Percentiles rank a stretch among this genome's conserved stretches.
Conservation (phyloP, 2,888 invertebrate genomes). For the Encarsia formosa region DNA sequence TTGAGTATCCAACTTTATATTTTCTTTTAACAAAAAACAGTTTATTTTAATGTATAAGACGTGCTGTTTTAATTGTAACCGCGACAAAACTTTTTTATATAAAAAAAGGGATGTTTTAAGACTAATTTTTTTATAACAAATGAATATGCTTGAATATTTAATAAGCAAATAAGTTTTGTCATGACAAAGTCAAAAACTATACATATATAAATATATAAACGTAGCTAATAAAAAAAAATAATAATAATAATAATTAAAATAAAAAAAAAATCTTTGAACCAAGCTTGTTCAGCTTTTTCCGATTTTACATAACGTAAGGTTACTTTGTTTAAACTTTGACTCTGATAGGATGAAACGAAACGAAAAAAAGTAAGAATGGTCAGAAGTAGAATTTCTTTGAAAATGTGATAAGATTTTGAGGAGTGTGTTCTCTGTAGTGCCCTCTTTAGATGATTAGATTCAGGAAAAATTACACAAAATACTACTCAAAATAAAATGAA, state of each 20-base stretch:
- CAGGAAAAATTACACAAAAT: slow-evolving; percentile 28
- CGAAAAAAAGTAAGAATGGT: background rate
- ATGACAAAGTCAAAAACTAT: slow-evolving; percentile 12
- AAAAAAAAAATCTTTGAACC: slow-evolving; percentile 10
- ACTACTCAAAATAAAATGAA: slow-evolving; percentile 31
- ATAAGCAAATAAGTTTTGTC: slow-evolving; percentile 13
- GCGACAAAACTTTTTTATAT: too few relatives aligned
- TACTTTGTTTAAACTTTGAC: background rate
- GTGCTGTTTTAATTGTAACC: too few relatives aligned
- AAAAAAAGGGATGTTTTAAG: too few relatives aligned
- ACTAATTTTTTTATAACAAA: too few relatives aligned
- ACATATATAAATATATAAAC: slow-evolving; percentile 3
- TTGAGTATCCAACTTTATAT: too few relatives aligned
- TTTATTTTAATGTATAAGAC: too few relatives aligned
- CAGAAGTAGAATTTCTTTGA: slow-evolving; percentile 31
- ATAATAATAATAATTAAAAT: slow-evolving; percentile 14
- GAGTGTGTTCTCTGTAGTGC: slow-evolving; percentile 50
- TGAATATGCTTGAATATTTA: too few relatives aligned
- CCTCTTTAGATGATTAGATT: slow-evolving; percentile 49
- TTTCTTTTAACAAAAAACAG: too few relatives aligned
- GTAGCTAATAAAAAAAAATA: slow-evolving; percentile 14
- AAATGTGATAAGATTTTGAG: slow-evolving; percentile 48
- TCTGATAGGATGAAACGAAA: background rate
- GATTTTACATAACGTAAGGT: slow-evolving; percentile 9
- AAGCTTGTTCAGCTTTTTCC: slow-evolving; percentile 22